Evolutionary conservation across 2,113 vertebrate genomes (phyloP).

Genomic region (Hiodon tergisus): DNA sequence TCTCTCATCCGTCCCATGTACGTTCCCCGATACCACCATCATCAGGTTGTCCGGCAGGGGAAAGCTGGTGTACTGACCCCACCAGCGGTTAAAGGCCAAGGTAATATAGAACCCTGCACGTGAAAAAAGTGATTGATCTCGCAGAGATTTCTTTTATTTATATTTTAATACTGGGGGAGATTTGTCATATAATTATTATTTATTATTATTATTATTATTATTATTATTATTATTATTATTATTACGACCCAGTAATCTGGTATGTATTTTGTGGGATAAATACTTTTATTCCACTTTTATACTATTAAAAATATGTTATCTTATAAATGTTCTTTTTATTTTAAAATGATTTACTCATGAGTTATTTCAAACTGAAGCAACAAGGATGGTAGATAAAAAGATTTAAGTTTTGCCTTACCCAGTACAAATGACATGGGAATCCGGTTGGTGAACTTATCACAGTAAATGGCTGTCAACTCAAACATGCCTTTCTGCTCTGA

Average conservation of each 20-base stretch:
- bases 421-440: constrained; percentile 80
- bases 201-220: too few species aligned
- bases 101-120: constrained; percentile 78
- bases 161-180: background rate
- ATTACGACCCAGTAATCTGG: too few species aligned
- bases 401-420: constrained; percentile 50
- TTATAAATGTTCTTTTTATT: too few species aligned
- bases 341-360: too few species aligned
- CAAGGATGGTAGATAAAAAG: background rate
- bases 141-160: background rate
- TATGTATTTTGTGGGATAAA: too few species aligned
- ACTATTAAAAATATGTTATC: too few species aligned
- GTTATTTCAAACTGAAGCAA: background rate
- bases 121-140: background rate
- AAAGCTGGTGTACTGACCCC: constrained; percentile 87
- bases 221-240: too few species aligned
- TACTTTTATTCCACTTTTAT: too few species aligned
- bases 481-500: constrained; percentile 67
- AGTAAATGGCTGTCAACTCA: constrained; percentile 70
- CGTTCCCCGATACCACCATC: constrained; percentile 79
- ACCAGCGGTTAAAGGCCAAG: constrained; percentile 80
- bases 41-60: constrained; percentile 85
- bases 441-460: constrained; percentile 71
- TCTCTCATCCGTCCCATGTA: constrained; percentile 73
- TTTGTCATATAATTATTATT: background rate